A percentile compares a stretch with the other conserved stretches of the same genome.
phyloP scores from a whole-genome alignment of 2,888 invertebrate species.

The Achlya flavicornis region DNA sequence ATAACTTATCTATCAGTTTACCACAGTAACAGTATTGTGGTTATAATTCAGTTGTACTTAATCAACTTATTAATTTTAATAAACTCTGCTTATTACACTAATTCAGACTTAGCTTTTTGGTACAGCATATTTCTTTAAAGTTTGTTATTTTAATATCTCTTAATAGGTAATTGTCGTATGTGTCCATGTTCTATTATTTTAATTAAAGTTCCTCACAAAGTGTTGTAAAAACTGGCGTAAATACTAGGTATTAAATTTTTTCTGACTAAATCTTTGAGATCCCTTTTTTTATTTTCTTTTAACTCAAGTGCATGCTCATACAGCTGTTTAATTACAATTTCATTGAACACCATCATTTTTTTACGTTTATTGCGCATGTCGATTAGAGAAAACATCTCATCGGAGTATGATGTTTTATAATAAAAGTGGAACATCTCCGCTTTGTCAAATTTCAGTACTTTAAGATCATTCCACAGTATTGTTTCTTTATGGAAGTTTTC shows the following conservation, averaged over 20 bases:
- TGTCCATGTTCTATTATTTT: too few relatives aligned
- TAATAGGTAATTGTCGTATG: too few relatives aligned
- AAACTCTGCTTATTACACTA: too few relatives aligned
- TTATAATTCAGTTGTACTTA: too few relatives aligned
- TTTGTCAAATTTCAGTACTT: slow-evolving; percentile 19
- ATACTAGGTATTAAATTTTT: slow-evolving; percentile 22
- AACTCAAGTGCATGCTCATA: slow-evolving; percentile 15
- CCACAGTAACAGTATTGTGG: too few relatives aligned
- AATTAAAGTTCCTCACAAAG: not conserved
- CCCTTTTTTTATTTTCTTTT: slow-evolving; percentile 19
- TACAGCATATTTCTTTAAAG: too few relatives aligned
- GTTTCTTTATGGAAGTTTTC: slow-evolving; percentile 1
- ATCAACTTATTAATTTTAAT: too few relatives aligned
- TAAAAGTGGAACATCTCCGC: slow-evolving; percentile 17
- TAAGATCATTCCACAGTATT: slow-evolving; percentile 16
- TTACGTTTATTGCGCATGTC: slow-evolving; percentile 24
- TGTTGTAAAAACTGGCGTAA: slow-evolving; percentile 21
- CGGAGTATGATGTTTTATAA: slow-evolving; percentile 22
- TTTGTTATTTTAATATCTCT: too few relatives aligned
- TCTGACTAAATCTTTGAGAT: slow-evolving; percentile 18
- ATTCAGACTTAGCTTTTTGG: too few relatives aligned
- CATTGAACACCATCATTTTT: slow-evolving; percentile 17
- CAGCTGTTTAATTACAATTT: slow-evolving; percentile 15
- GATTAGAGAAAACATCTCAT: too few relatives aligned
- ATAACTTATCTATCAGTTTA: too few relatives aligned